Conservation (phyloP, 2,888 invertebrate species). For the Eretmocerus hayati region DNA sequence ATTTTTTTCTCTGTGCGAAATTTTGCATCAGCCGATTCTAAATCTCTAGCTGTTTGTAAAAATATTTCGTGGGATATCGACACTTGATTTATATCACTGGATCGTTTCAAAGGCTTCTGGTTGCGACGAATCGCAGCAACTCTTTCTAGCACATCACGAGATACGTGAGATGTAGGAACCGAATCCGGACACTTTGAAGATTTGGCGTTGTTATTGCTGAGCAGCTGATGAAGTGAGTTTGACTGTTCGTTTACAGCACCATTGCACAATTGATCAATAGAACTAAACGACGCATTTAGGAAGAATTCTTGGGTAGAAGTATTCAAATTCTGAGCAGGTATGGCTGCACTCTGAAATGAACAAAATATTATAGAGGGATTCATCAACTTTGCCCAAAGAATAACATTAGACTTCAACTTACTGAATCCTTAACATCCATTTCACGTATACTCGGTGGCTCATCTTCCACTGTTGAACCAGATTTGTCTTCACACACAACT, state of each 20-base stretch:
- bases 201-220: too few relatives aligned
- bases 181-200: too few relatives aligned
- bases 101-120: conserved; percentile 14
- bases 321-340: conserved; percentile 14
- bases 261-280: conserved; percentile 26
- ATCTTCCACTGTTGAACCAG: too few relatives aligned
- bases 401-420: too few relatives aligned
- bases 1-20: conserved; percentile 7
- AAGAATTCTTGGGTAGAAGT: conserved; percentile 32
- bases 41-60: conserved; percentile 15
- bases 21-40: conserved; percentile 20
- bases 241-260: conserved; percentile 5
- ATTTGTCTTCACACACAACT: too few relatives aligned
- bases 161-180: too few relatives aligned
- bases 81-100: conserved; percentile 9
- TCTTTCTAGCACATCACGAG: conserved; percentile 15
- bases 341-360: conserved; percentile 6
- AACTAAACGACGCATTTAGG: conserved; percentile 27
- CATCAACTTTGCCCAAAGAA: too few relatives aligned
- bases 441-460: too few relatives aligned
- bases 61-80: conserved; percentile 22
- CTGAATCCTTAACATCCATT: too few relatives aligned
- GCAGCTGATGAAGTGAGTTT: too few relatives aligned
- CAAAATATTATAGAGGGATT: too few relatives aligned
- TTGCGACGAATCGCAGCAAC: conserved; percentile 19